Conservation (phyloP, 2,113 vertebrate genomes). For the Equus przewalskii region DNA sequence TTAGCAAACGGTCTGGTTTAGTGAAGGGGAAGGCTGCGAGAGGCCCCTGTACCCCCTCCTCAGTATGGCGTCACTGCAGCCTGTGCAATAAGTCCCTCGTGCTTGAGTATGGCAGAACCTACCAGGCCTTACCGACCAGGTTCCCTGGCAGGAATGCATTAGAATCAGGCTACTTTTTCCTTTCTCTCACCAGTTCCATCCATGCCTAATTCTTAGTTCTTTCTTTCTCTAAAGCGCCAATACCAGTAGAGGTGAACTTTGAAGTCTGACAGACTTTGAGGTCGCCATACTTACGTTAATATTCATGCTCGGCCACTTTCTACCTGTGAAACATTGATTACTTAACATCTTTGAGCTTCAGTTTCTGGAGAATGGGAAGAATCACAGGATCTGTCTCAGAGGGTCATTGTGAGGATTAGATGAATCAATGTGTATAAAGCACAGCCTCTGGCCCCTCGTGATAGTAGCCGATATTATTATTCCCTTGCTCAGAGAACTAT, state of each 20-base stretch:
- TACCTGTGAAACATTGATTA: background rate
- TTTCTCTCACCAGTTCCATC: background rate
- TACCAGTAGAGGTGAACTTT: background rate
- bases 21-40: background rate
- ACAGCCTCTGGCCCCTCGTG: background rate
- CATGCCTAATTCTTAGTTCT: background rate
- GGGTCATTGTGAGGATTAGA: background rate
- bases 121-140: background rate
- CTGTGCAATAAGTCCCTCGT: too few relatives aligned
- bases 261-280: background rate
- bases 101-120: rapidly evolving
- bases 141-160: background rate
- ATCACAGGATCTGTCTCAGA: background rate
- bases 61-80: background rate
- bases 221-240: background rate
- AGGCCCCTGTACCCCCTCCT: too few relatives aligned
- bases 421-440: background rate
- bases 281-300: background rate
- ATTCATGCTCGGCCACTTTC: background rate
- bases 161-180: background rate
- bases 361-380: background rate
- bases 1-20: background rate
- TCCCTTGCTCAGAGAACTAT: background rate
- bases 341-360: background rate
- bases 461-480: background rate